phyloP scores from a whole-genome alignment of 2,888 invertebrate genomes.

The Leptopilina syphax region DNA sequence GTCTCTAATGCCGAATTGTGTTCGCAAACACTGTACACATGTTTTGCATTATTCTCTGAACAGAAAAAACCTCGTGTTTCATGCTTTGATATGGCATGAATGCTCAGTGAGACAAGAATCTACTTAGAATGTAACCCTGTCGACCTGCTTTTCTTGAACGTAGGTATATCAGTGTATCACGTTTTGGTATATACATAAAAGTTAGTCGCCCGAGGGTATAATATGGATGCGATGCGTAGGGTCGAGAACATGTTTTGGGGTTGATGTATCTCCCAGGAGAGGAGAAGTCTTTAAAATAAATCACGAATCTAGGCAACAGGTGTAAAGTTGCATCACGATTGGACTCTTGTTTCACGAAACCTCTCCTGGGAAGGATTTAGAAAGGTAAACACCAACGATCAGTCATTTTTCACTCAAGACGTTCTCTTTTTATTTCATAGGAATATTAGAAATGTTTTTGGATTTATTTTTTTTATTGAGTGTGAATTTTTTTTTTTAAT shows the following conservation, averaged over 20 bases:
- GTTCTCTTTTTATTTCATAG: not conserved
- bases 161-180: conserved; percentile 46
- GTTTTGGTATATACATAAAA: conserved; percentile 9
- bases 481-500: too few relatives aligned
- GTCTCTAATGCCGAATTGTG: not conserved
- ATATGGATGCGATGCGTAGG: conserved; percentile 37
- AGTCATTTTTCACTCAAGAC: not conserved
- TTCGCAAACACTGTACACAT: conserved; percentile 2
- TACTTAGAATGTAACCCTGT: conserved; percentile 47
- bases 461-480: too few relatives aligned
- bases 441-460: not conserved
- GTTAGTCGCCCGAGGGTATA: conserved; percentile 51
- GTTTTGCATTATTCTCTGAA: conserved; percentile 4
- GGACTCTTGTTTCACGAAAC: conserved; percentile 55
- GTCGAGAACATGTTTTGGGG: conserved; percentile 46
- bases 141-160: conserved; percentile 54
- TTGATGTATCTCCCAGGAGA: conserved; percentile 53
- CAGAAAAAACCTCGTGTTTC: conserved; percentile 4
- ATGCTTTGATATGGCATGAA: conserved; percentile 20
- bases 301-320: conserved; percentile 68
- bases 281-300: conserved; percentile 60
- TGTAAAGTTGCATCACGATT: conserved; percentile 65
- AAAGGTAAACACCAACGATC: not conserved
- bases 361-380: conserved; percentile 13
- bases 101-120: conserved; percentile 42